Evolutionary conservation across 2,888 invertebrate species (phyloP).

Genomic region (Galerucella calmariensis): DNA sequence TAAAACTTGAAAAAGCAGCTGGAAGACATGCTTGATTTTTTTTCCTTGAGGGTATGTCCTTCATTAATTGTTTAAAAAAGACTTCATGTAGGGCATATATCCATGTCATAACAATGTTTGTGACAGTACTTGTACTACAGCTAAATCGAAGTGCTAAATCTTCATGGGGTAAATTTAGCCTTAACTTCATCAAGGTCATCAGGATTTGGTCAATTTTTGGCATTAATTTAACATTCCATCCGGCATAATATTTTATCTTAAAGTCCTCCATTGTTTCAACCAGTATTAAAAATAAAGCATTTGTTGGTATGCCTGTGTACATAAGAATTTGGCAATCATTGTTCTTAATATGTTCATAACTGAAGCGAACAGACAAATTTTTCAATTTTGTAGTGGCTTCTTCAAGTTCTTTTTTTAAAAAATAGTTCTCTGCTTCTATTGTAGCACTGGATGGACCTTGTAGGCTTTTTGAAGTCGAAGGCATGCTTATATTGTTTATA

Average conservation of each 20-base stretch:
- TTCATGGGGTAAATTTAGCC: conserved; percentile 6
- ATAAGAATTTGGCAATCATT: too few species aligned
- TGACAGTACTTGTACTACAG: background rate
- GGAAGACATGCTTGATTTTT: conserved; percentile 3
- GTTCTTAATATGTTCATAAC: too few species aligned
- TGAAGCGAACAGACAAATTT: too few species aligned
- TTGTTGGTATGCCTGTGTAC: conserved; percentile 12
- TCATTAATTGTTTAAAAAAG: conserved; percentile 7
- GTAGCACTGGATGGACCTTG: too few species aligned
- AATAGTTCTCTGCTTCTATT: too few species aligned
- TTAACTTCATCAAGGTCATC: conserved; percentile 15
- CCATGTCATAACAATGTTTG: conserved; percentile 12
- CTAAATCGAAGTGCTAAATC: conserved; percentile 17
- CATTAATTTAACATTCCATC: too few species aligned
- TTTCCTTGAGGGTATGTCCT: background rate
- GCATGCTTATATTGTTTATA: too few species aligned
- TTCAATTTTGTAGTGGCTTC: too few species aligned
- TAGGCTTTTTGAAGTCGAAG: too few species aligned
- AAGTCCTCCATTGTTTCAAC: background rate
- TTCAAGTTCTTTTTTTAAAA: too few species aligned
- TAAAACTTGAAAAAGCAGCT: background rate
- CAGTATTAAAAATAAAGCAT: background rate
- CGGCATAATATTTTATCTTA: too few species aligned
- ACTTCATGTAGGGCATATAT: conserved; percentile 14
- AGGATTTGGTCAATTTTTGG: conserved; percentile 9